Evolutionary conservation across 1,140 invertebrate genomes (phyloP).

Genomic region (Bombus huntii): DNA sequence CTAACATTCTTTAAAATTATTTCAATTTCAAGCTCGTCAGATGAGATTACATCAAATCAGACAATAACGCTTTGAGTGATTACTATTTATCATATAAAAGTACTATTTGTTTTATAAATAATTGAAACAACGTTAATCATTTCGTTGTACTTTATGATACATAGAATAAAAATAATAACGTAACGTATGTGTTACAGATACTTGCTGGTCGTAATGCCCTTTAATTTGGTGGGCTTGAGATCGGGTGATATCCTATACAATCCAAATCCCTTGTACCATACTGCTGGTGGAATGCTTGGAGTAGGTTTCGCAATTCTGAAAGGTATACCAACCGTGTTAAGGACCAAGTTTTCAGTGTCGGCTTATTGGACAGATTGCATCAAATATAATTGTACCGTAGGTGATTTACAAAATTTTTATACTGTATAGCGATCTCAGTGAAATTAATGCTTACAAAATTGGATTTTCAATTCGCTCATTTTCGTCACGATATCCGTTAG

Average conservation of each 20-base stretch:
- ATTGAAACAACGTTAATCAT: neutral
- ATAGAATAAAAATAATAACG: neutral
- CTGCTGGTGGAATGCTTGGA: slow-evolving; percentile 86
- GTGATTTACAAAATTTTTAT: slow-evolving; percentile 56
- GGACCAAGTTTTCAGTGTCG: slow-evolving; percentile 90
- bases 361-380: slow-evolving; percentile 90
- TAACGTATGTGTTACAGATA: slow-evolving; percentile 72
- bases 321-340: slow-evolving; percentile 86
- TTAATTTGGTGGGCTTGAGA: slow-evolving; percentile 77
- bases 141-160: neutral
- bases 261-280: slow-evolving; percentile 88
- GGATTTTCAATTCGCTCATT: neutral
- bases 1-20: no score
- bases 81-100: neutral
- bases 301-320: slow-evolving; percentile 85
- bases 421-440: slow-evolving; percentile 3
- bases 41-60: no score
- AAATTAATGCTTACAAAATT: neutral
- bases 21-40: no score
- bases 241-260: slow-evolving; percentile 84
- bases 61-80: no score
- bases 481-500: neutral
- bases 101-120: neutral
- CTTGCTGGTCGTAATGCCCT: slow-evolving; percentile 78
- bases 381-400: slow-evolving; percentile 88